phyloP scores from a whole-genome alignment of 2,888 invertebrate species.

The Pecten maximus region DNA sequence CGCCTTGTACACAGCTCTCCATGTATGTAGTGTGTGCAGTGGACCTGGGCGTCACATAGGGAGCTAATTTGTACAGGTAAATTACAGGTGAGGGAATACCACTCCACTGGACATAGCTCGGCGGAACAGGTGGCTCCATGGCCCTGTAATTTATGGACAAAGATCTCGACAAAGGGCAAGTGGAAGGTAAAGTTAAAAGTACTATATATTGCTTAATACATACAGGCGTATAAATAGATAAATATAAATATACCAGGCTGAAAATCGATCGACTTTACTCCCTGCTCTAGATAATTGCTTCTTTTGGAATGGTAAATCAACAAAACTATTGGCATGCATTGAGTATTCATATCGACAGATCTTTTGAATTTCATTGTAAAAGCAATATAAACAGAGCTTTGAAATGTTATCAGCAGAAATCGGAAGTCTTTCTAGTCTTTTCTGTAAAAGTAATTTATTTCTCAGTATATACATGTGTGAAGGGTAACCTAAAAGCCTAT shows the following conservation, averaged over 20 bases:
- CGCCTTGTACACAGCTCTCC: neutral
- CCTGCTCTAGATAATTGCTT: neutral
- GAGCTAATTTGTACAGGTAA: neutral
- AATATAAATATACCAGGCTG: neutral
- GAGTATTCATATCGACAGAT: neutral
- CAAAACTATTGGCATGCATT: neutral
- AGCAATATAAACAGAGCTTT: constrained; percentile 27
- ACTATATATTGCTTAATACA: neutral
- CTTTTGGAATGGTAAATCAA: constrained; percentile 29
- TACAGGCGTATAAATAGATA: neutral
- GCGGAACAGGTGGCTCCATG: neutral
- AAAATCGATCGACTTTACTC: neutral
- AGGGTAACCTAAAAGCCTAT: neutral
- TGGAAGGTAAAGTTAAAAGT: constrained; percentile 10
- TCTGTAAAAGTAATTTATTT: neutral
- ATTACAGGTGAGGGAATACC: neutral
- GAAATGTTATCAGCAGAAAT: neutral
- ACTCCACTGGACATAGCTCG: neutral
- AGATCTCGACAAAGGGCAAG: neutral
- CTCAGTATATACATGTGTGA: neutral
- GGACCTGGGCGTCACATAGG: neutral
- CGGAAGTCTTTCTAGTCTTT: neutral
- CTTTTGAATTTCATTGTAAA: neutral
- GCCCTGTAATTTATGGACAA: constrained; percentile 4
- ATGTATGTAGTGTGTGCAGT: neutral